Conservation (phyloP, 2,113 vertebrate genomes). For the Melospiza georgiana region DNA sequence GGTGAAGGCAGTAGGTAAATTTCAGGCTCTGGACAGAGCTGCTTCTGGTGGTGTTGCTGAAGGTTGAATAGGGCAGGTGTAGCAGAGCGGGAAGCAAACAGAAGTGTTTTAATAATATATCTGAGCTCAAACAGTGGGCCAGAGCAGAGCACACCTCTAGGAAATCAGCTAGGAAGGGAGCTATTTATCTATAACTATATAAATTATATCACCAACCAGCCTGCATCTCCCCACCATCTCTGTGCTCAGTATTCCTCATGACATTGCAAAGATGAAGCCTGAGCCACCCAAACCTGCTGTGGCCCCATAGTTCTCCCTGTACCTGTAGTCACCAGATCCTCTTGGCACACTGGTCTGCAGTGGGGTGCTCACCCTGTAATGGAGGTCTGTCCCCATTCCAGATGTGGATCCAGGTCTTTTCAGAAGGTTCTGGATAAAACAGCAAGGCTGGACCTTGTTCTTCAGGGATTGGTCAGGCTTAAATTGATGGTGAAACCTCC, state of each 20-base stretch:
- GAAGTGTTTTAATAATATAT: background rate
- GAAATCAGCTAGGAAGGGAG: background rate
- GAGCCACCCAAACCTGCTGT: background rate
- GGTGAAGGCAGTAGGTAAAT: background rate
- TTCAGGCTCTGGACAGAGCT: background rate
- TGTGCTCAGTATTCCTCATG: background rate
- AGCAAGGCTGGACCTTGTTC: background rate
- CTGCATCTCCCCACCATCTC: background rate
- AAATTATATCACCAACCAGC: background rate
- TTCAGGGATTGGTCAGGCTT: background rate
- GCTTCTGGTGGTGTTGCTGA: background rate
- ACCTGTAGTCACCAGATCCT: background rate
- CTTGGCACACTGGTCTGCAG: background rate
- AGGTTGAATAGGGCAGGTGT: background rate
- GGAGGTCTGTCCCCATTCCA: background rate
- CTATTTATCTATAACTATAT: background rate
- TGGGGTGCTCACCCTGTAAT: no score
- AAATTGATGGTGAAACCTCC: accelerated
- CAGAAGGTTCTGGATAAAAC: background rate
- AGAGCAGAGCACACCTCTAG: background rate
- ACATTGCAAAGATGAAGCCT: background rate
- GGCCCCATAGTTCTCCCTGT: background rate
- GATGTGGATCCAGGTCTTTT: background rate
- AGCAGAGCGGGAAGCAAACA: background rate
- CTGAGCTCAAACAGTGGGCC: background rate